Conservation (phyloP, 2,888 invertebrate species). For the Timema podura region DNA sequence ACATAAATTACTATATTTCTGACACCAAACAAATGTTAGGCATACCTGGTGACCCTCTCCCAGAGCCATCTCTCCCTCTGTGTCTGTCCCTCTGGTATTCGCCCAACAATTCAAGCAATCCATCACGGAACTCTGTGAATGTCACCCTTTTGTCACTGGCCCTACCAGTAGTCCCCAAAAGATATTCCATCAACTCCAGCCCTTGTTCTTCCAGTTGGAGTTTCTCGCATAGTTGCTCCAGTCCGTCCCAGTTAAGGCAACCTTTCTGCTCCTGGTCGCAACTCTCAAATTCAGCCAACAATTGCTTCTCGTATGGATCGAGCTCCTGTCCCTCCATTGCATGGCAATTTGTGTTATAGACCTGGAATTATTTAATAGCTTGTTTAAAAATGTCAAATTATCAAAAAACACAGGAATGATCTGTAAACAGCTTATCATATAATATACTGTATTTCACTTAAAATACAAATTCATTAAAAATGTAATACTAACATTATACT, state of each 20-base stretch:
- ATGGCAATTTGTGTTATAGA: constrained; percentile 11
- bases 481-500: too few relatives aligned
- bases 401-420: too few relatives aligned
- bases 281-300: constrained; percentile 74
- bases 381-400: too few relatives aligned
- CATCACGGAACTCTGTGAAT: constrained; percentile 73
- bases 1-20: background rate
- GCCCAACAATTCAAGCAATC: constrained; percentile 65
- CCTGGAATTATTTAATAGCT: too few relatives aligned
- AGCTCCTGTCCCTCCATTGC: constrained; percentile 26
- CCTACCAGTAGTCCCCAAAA: constrained; percentile 46
- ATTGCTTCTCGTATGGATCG: constrained; percentile 78
- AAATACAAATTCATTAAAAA: too few relatives aligned
- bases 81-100: constrained; percentile 50
- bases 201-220: constrained; percentile 73
- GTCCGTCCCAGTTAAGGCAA: constrained; percentile 61
- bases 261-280: constrained; percentile 68
- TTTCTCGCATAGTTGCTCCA: constrained; percentile 67
- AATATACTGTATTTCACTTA: too few relatives aligned
- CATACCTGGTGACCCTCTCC: constrained; percentile 30
- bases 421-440: too few relatives aligned
- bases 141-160: constrained; percentile 48
- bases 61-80: constrained; percentile 18
- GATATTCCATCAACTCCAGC: constrained; percentile 55
- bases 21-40: background rate